Conservation (phyloP, 1,140 invertebrate species). For the Leptopilina boulardi region DNA sequence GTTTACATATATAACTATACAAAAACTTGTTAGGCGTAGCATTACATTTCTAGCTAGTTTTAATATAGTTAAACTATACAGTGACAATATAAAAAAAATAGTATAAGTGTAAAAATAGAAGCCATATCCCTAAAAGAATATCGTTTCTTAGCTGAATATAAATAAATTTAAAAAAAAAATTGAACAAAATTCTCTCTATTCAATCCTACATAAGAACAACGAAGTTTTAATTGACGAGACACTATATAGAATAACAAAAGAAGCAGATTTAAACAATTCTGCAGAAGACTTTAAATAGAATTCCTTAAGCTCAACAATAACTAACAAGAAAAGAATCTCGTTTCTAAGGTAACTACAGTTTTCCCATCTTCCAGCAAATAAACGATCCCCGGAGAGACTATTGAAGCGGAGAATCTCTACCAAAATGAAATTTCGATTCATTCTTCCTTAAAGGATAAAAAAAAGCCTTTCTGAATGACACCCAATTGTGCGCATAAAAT, state of each 20-base stretch:
- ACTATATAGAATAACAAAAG: not conserved
- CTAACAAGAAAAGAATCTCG: not conserved
- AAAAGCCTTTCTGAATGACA: not conserved
- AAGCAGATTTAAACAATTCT: not conserved
- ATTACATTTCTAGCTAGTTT: too few species aligned
- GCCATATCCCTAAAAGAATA: too few species aligned
- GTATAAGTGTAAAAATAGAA: too few species aligned
- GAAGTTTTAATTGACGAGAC: not conserved
- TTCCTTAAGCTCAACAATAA: not conserved
- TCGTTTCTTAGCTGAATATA: too few species aligned
- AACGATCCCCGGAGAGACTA: not conserved
- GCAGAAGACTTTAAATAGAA: not conserved
- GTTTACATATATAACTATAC: too few species aligned
- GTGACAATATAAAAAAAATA: too few species aligned
- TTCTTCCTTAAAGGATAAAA: not conserved
- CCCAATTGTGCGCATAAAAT: not conserved
- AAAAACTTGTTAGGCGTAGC: too few species aligned
- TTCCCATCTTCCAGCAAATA: not conserved
- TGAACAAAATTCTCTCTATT: too few species aligned
- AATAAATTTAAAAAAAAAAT: too few species aligned
- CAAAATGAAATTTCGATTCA: slow-evolving; percentile 26
- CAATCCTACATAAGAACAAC: too few species aligned
- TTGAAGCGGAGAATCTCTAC: not conserved
- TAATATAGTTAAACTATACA: too few species aligned
- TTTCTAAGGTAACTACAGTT: not conserved